Evolutionary conservation across 2,888 invertebrate genomes (phyloP), one percentile per base, ranked within the genome.

Genomic region (Leucophenga montana): DNA sequence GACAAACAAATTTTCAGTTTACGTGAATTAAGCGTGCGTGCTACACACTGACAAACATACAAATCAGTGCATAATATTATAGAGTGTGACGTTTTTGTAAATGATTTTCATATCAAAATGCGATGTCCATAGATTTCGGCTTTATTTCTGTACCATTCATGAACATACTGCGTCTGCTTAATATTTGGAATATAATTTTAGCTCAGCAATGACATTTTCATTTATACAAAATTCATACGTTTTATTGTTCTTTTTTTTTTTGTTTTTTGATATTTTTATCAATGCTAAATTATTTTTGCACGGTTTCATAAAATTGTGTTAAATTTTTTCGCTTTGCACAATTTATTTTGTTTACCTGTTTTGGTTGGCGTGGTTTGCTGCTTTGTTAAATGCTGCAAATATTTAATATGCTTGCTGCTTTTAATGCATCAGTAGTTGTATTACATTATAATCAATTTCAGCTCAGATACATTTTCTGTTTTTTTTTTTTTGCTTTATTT

Each of bases 1-100:
- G 48, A 64, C 62, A 64, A 64, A 64, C 62, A 64, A 64, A 64
- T 64, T 64, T 39, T 64, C 48, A 46, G 27, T 64, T 56, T 64
- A 48, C 48, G 48, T 64, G 62, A n/a, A 50, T 50, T 50, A 50
- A 39, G n/a, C 50, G 14, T 50, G 13, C 50, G 2, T 27, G 27
- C 18, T 20, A 18, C 16, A 11, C 46, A 46, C 46, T n/a, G 11
- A n/a, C 46, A 11, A 3, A 46, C 46, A n/a, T 46, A 50, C 50
- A 39, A 39, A 39, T 31, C n/a, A n/a, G 59, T 59, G 33, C n/a
- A 39, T 44, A 13, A 61, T 61, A 9, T 39, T 11, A 39, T 39
- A 8, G 39, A 39, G 39, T 39, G 16, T 39, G 16, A n/a, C 44
- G 39, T 44, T 33, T 64, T 18, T 64, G 46, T 64, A 48, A 46